phyloP scores from a whole-genome alignment of 2,797 vertebrate genomes.

The Schizothorax lantsangensis region DNA sequence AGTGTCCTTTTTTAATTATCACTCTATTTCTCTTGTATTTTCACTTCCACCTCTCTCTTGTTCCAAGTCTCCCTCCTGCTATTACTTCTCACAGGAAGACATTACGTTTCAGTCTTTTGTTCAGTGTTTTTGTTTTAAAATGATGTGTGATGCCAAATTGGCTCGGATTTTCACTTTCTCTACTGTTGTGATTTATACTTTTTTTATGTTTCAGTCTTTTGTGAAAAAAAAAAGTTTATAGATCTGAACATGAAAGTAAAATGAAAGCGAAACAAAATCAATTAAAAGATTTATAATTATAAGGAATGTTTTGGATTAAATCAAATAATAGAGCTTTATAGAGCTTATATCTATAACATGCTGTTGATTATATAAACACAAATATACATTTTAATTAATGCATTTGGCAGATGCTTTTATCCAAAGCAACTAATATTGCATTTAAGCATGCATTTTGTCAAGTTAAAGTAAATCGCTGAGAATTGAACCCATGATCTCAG shows the following conservation, averaged over 20 bases:
- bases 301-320: not conserved
- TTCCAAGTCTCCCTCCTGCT: conserved; percentile 5
- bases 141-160: not conserved
- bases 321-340: not conserved
- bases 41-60: not conserved
- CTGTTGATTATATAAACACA: no score
- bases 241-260: not conserved
- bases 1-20: not conserved
- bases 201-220: not conserved
- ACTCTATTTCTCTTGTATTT: not conserved
- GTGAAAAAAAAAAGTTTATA: not conserved
- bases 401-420: no score
- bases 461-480: not conserved
- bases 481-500: not conserved
- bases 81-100: conserved; percentile 1
- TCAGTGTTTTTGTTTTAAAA: not conserved
- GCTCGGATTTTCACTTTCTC: not conserved
- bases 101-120: not conserved
- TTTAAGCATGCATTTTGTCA: not conserved
- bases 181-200: not conserved
- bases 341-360: no score
- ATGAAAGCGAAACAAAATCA: not conserved
- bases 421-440: no score
- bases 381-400: no score
- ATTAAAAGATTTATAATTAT: not conserved